Conservation (phyloP, 2,888 invertebrate genomes). For the Hemaris fuciformis region DNA sequence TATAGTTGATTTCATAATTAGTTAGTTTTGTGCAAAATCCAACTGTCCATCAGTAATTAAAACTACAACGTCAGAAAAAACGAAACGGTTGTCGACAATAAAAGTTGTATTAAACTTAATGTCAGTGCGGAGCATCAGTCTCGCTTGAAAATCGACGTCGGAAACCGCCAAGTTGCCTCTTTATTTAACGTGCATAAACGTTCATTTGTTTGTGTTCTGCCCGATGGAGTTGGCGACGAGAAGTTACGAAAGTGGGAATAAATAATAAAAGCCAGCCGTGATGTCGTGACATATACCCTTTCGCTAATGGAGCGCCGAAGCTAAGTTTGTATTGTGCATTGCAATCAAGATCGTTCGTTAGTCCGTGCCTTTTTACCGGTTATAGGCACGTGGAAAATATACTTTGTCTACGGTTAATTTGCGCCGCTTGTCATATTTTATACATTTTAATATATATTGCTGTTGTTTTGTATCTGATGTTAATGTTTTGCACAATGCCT, state of each 20-base stretch:
- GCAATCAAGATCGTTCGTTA: constrained; percentile 75
- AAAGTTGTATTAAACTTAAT: background rate
- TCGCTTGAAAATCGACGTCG: background rate
- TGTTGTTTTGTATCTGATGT: too few species aligned
- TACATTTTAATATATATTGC: too few species aligned
- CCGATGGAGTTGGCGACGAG: constrained; percentile 47
- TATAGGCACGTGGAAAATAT: constrained; percentile 4
- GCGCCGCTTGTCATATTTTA: background rate
- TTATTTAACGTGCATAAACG: constrained; percentile 55
- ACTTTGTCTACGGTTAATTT: background rate
- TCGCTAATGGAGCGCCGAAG: constrained; percentile 72
- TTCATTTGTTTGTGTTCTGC: constrained; percentile 63
- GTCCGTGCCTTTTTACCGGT: constrained; percentile 58
- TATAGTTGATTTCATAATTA: too few species aligned
- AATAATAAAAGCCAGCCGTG: constrained; percentile 72
- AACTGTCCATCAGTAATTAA: too few species aligned
- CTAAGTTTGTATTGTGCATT: constrained; percentile 63
- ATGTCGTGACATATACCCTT: constrained; percentile 77
- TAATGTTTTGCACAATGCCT: background rate
- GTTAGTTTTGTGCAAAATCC: too few species aligned
- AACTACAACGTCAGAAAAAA: background rate
- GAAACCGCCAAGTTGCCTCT: constrained; percentile 34
- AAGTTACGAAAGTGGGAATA: constrained; percentile 64
- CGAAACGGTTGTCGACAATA: background rate
- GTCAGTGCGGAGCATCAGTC: background rate